These are phyloP conservation scores for Drosophila willistoni DNA, from an alignment of 1,140 invertebrate genomes.

Conservation along the genomic window DNA sequence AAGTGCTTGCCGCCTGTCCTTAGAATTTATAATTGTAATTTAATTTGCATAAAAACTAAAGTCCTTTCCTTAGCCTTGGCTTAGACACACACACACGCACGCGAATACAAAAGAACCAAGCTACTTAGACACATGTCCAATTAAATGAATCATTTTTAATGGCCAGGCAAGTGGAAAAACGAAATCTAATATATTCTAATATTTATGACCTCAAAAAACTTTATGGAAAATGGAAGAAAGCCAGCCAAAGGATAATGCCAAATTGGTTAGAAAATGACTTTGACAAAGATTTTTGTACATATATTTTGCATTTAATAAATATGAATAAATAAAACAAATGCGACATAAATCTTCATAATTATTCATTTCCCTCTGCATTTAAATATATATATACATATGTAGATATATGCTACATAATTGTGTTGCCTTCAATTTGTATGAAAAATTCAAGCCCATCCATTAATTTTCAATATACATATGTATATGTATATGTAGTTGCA, in stretches of 20 bases:
- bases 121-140: constrained; percentile 51
- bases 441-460: neutral
- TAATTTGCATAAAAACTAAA: constrained; percentile 75
- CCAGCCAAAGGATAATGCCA: constrained; percentile 37
- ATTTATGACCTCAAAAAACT: constrained; percentile 70
- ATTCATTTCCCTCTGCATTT: constrained; percentile 13
- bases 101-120: neutral
- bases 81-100: neutral
- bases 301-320: constrained; percentile 34
- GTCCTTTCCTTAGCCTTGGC: constrained; percentile 25
- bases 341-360: constrained; percentile 25
- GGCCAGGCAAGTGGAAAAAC: constrained; percentile 15
- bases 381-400: neutral
- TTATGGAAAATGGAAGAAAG: constrained; percentile 39
- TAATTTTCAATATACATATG: constrained; percentile 16
- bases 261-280: constrained; percentile 45
- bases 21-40: constrained; percentile 76
- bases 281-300: constrained; percentile 15
- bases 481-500: neutral
- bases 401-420: constrained; percentile 39
- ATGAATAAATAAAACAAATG: constrained; percentile 20
- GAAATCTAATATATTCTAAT: constrained; percentile 64
- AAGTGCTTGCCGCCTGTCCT: constrained; percentile 37
- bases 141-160: constrained; percentile 68
- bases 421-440: constrained; percentile 18